phyloP scores from a whole-genome alignment of 2,888 invertebrate species.

The Synergus gifuensis region DNA sequence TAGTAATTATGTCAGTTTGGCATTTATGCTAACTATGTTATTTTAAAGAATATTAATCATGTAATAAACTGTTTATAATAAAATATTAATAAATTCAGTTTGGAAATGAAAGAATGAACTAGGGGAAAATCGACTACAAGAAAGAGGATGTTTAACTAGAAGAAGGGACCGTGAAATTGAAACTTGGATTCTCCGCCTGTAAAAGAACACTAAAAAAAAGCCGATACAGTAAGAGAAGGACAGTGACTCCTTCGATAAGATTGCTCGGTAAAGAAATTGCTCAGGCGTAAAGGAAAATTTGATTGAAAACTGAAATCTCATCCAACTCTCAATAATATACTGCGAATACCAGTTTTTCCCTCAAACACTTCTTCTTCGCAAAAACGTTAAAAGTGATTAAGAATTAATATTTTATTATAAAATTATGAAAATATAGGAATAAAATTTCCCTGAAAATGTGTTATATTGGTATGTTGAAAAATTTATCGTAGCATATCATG shows the following conservation, averaged over 20 bases:
- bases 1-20: too few relatives aligned
- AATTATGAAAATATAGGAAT: too few relatives aligned
- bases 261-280: constrained; percentile 18
- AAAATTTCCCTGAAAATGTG: too few relatives aligned
- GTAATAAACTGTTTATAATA: not conserved
- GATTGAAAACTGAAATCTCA: constrained; percentile 36
- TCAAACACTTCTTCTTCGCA: not conserved
- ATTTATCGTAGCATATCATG: not conserved
- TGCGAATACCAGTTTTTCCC: not conserved
- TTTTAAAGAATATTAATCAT: not conserved
- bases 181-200: constrained; percentile 42
- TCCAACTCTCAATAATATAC: not conserved
- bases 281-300: constrained; percentile 37
- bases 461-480: too few relatives aligned
- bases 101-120: constrained; percentile 13
- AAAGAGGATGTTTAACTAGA: constrained; percentile 40
- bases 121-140: constrained; percentile 13
- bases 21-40: too few relatives aligned
- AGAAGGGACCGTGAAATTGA: constrained; percentile 36
- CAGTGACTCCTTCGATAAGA: constrained; percentile 9
- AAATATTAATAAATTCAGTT: not conserved
- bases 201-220: constrained; percentile 25
- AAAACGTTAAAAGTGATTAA: not conserved
- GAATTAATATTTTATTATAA: too few relatives aligned
- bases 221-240: constrained; percentile 2